Conservation (phyloP, 2,888 invertebrate species). For the Metopia argyrocephala region DNA sequence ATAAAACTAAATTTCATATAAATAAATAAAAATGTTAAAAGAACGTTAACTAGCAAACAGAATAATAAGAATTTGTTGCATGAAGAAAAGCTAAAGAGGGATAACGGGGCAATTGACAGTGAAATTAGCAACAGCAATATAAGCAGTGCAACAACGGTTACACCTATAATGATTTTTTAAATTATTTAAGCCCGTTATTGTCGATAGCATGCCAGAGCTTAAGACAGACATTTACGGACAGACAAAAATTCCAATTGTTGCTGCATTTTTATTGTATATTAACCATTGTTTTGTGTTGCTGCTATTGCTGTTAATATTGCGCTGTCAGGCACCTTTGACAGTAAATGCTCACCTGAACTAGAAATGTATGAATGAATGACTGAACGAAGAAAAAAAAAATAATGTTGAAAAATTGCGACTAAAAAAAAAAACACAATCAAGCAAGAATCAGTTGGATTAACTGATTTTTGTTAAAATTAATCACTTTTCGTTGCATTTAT, state of each 20-base stretch:
- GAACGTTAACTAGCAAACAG: too few species aligned
- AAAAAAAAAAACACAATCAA: too few species aligned
- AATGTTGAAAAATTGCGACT: too few species aligned
- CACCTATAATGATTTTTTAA: constrained; percentile 58
- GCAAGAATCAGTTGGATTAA: too few species aligned
- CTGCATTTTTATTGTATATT: background rate
- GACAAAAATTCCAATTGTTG: constrained; percentile 27
- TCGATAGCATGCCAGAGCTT: background rate
- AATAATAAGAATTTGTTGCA: too few species aligned
- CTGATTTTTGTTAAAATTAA: too few species aligned
- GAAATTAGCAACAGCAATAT: background rate
- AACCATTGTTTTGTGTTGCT: background rate
- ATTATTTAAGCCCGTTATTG: constrained; percentile 44
- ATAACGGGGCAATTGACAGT: too few species aligned
- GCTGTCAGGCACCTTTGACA: constrained; percentile 61
- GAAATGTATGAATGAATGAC: background rate
- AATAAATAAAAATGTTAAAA: too few species aligned
- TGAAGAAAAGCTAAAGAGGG: too few species aligned
- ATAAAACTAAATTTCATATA: too few species aligned
- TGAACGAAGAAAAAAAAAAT: too few species aligned
- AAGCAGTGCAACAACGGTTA: constrained; percentile 37
- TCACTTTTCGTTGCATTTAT: too few species aligned
- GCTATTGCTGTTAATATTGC: constrained; percentile 8
- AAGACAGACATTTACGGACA: background rate
- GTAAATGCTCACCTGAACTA: constrained; percentile 38